Conservation (phyloP, 2,113 vertebrate species). For the Phycodurus eques region DNA sequence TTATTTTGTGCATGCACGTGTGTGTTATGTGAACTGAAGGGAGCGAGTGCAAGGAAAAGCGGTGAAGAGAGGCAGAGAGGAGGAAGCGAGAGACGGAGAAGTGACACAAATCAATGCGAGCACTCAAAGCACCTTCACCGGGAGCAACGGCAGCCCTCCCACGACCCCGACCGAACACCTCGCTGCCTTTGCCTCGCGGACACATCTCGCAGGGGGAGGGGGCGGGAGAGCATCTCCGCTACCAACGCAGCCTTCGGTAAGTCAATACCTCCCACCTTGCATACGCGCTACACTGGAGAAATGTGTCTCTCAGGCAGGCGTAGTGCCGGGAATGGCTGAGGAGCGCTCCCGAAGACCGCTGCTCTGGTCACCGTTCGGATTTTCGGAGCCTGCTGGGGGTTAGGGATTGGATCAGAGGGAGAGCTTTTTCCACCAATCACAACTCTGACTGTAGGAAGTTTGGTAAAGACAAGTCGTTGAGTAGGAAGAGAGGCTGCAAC, state of each 20-base stretch:
- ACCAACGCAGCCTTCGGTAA: conserved; percentile 48
- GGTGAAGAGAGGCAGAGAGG: conserved; percentile 37
- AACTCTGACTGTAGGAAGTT: conserved; percentile 10
- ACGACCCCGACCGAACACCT: conserved; percentile 58
- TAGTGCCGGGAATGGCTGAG: too few species aligned
- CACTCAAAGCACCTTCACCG: conserved; percentile 46
- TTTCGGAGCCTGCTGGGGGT: conserved; percentile 37
- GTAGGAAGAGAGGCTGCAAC: background rate
- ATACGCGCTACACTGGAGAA: conserved; percentile 17
- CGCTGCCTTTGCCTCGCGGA: conserved; percentile 27
- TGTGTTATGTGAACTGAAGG: conserved; percentile 14
- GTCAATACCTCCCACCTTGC: conserved; percentile 34
- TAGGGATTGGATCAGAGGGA: conserved; percentile 41
- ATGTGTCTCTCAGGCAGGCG: background rate
- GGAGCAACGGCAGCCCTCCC: conserved; percentile 18
- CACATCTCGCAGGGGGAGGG: conserved; percentile 28
- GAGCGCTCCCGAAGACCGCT: background rate
- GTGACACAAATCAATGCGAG: conserved; percentile 66
- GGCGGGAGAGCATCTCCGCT: background rate
- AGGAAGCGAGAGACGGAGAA: conserved; percentile 44
- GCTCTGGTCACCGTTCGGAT: conserved; percentile 29
- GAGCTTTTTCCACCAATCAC: conserved; percentile 50
- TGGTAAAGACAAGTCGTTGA: conserved; percentile 7
- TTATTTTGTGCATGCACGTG: conserved; percentile 66
- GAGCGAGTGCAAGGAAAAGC: conserved; percentile 19